Evolutionary conservation across 2,797 vertebrate species (phyloP).

Genomic region (Sebastiscus tertius): DNA sequence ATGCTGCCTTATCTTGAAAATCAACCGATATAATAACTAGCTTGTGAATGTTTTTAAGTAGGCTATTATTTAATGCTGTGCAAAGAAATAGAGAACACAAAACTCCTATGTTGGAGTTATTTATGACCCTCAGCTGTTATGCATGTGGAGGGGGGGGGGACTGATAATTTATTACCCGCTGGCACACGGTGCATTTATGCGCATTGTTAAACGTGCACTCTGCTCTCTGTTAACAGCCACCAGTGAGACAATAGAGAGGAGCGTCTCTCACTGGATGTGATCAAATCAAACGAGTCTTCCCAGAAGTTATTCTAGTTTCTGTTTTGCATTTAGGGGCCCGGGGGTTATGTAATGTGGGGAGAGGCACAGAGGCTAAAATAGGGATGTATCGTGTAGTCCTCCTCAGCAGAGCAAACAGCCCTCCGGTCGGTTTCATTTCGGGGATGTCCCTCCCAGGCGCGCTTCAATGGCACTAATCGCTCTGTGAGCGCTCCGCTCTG

Average conservation of each 20-base stretch:
- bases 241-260: not conserved
- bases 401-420: not conserved
- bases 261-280: not conserved
- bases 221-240: not conserved
- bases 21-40: not conserved
- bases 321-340: not conserved
- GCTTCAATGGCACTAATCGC: not conserved
- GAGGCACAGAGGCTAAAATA: slow-evolving; percentile 30
- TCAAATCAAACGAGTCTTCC: not conserved
- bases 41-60: not conserved
- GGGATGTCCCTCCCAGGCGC: slow-evolving; percentile 37
- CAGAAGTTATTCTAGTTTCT: not conserved
- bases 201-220: not conserved
- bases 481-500: not conserved
- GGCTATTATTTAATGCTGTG: slow-evolving; percentile 10
- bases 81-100: slow-evolving; percentile 15
- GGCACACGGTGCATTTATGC: not conserved
- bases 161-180: slow-evolving; percentile 13
- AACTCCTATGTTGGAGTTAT: slow-evolving; percentile 4
- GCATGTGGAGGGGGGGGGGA: not conserved
- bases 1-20: not conserved
- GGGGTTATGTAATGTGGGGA: slow-evolving; percentile 33
- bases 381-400: not conserved
- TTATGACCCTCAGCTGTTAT: slow-evolving; percentile 62
- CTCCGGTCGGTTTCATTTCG: slow-evolving; percentile 14